Conservation (phyloP, 1,140 invertebrate species). For the Leptinotarsa defecta region DNA sequence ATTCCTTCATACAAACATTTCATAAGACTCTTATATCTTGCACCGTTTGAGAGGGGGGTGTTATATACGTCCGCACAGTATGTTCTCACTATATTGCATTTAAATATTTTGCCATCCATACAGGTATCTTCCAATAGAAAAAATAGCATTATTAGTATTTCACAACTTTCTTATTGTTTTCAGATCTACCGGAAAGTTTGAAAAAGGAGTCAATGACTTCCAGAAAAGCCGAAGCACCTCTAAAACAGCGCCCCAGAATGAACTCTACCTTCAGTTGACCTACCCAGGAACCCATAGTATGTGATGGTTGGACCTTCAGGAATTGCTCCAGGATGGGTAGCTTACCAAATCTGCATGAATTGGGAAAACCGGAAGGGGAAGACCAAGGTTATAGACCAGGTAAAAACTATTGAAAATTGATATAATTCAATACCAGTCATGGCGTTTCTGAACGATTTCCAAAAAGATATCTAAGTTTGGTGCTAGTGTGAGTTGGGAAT, state of each 20-base stretch:
- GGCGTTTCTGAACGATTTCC: too few species aligned
- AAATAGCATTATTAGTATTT: too few species aligned
- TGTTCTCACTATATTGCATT: too few species aligned
- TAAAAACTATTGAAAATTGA: not conserved
- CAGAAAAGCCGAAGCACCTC: not conserved
- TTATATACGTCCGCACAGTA: too few species aligned
- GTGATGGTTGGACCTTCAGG: constrained; percentile 24
- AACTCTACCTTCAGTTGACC: not conserved
- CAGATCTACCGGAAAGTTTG: not conserved
- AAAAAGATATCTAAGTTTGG: too few species aligned
- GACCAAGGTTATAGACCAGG: constrained; percentile 46
- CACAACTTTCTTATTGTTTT: not conserved
- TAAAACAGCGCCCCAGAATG: not conserved
- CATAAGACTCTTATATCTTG: too few species aligned
- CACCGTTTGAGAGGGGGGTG: too few species aligned
- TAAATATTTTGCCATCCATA: too few species aligned
- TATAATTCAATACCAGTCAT: too few species aligned
- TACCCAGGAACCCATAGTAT: constrained; percentile 1
- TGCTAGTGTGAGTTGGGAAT: too few species aligned
- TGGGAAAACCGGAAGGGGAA: constrained; percentile 57
- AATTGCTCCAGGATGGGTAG: constrained; percentile 61
- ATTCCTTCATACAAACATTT: too few species aligned
- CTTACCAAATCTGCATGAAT: constrained; percentile 66
- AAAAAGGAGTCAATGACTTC: not conserved
- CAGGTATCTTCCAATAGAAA: too few species aligned